Base-by-base conservation (phyloP, 2,888 invertebrate genomes). In the Campaea margaritaria region DNA sequence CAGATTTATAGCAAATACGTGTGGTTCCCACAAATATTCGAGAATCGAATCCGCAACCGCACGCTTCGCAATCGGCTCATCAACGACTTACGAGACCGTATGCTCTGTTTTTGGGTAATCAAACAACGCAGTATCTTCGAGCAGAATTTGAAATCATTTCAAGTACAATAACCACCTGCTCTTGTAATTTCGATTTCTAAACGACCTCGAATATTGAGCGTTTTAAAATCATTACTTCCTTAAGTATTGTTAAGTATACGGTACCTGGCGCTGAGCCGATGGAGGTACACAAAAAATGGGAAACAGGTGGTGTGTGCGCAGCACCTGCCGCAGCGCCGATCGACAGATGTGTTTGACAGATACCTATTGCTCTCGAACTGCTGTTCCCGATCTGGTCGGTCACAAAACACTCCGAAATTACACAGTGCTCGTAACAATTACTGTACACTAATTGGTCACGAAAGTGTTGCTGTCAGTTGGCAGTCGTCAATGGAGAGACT, bases 291-390 rank as follows among this genome's bases (percentile, higher is more conserved):
- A 86, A 87, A 87, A 89, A 89, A 83, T 76, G 72, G 76, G 75
- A 78, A 87, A 88, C 89, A 90, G 89, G 89, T 90, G 89, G 72
- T 76, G 67, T 59, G 52, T 55, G 57, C 55, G 60, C 67, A 69
- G 69, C 89, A 89, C 88, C 89, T 88, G 89, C 86, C 63, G 59
- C 69, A 66, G 69, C 38, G 58, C 60, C 63, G 64, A 62, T 60
- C 62, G 83, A 78, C 87, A 87, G 88, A 87, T 88, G 89, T 70
- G 68, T 72, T 58, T 59, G 63, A 69, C 69, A 61, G 62, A 69
- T 70, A 72, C 58, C 74, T 74, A 74, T 75, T 73, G 75, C 75
- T 75, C 70, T 70, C 59, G 31, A 16, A 11, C 31, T 34, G 41
- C 44, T 28, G 14, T n/a, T 21, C 27, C 27, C 42, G 41, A 21